Evolutionary conservation across 2,113 vertebrate genomes (phyloP).

Genomic region (Emberiza fucata): DNA sequence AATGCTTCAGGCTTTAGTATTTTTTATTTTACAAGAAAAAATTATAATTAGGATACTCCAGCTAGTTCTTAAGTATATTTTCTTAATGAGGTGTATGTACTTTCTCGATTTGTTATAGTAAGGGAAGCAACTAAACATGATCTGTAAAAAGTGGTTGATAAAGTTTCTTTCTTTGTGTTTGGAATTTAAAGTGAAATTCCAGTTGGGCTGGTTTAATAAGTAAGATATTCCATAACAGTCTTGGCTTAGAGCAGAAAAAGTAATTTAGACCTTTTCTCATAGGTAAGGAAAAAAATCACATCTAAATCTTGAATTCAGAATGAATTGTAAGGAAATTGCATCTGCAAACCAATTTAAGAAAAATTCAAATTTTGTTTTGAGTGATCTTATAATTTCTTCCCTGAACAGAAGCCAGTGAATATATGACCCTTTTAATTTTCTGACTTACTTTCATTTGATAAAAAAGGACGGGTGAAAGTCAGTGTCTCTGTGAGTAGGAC

Average conservation of each 20-base stretch:
- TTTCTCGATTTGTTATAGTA: background rate
- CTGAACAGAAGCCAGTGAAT: background rate
- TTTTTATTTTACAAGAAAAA: background rate
- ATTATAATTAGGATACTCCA: background rate
- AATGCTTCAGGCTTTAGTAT: background rate
- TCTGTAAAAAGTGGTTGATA: background rate
- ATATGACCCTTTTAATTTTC: background rate
- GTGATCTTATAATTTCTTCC: background rate
- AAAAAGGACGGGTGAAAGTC: background rate
- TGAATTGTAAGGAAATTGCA: background rate
- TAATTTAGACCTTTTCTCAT: background rate
- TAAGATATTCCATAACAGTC: background rate
- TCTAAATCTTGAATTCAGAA: background rate
- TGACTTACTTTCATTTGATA: background rate
- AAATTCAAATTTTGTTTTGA: background rate
- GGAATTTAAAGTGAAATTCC: conserved; percentile 40
- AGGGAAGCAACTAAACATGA: background rate
- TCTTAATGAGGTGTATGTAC: background rate
- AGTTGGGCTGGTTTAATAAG: background rate
- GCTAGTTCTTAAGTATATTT: background rate
- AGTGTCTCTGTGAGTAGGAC: background rate
- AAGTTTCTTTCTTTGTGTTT: conserved; percentile 37
- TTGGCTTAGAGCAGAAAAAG: background rate
- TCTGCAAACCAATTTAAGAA: background rate
- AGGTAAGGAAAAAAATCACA: background rate